phyloP scores from a whole-genome alignment of 2,888 invertebrate genomes.

The Apodemia zela region DNA sequence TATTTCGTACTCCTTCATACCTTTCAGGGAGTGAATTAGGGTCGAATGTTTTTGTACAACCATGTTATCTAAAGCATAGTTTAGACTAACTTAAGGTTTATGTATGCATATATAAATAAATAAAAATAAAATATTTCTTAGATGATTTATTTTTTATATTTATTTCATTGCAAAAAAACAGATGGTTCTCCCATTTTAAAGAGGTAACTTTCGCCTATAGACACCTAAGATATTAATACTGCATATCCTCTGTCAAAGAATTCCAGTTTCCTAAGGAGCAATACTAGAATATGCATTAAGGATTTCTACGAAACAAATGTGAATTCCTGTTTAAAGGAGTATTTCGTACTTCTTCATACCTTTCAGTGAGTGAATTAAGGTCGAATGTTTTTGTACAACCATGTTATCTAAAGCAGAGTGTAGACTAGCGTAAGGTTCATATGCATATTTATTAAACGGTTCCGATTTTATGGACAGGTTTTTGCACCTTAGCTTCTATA shows the following conservation, averaged over 20 bases:
- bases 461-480: no score
- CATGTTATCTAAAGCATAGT: not conserved
- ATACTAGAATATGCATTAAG: not conserved
- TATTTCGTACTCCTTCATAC: not conserved
- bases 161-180: no score
- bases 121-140: no score
- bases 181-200: no score
- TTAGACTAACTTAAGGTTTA: not conserved
- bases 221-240: no score
- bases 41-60: slow-evolving; percentile 1
- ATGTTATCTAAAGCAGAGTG: not conserved
- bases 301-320: not conserved
- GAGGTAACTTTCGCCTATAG: no score
- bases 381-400: slow-evolving; percentile 1
- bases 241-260: not conserved
- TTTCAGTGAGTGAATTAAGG: slow-evolving; percentile 6
- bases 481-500: no score
- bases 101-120: no score
- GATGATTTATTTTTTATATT: no score
- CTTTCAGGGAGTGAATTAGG: slow-evolving; percentile 6
- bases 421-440: not conserved
- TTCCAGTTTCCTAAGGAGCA: not conserved
- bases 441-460: no score
- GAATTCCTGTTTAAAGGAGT: not conserved
- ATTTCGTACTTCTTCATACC: not conserved